Conservation (phyloP, 2,888 invertebrate genomes). For the Graphium colonna region DNA sequence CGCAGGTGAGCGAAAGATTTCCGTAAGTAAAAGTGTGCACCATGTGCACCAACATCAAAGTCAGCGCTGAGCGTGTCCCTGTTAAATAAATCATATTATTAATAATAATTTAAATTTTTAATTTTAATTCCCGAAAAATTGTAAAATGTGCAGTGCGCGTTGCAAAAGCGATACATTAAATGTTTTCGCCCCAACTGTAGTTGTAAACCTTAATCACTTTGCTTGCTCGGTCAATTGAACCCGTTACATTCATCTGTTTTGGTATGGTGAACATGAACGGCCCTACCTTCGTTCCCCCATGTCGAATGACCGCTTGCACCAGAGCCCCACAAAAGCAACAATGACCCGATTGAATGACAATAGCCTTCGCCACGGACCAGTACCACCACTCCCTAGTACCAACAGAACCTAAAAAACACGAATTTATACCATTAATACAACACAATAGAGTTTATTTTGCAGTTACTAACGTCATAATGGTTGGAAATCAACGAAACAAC, state of each 20-base stretch:
- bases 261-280: conserved; percentile 18
- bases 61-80: too few relatives aligned
- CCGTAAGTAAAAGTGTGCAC: too few relatives aligned
- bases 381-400: conserved; percentile 38
- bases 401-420: not conserved
- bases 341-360: conserved; percentile 71
- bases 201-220: not conserved
- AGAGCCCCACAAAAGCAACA: conserved; percentile 59
- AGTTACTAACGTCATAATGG: conserved; percentile 27
- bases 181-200: too few relatives aligned
- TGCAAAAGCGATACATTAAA: too few relatives aligned
- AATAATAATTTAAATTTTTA: too few relatives aligned
- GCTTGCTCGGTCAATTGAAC: not conserved
- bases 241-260: not conserved
- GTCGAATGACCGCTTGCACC: conserved; percentile 42
- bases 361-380: conserved; percentile 57
- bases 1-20: too few relatives aligned
- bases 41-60: too few relatives aligned
- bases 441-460: conserved; percentile 18
- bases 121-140: too few relatives aligned
- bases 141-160: too few relatives aligned
- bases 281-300: conserved; percentile 40
- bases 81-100: too few relatives aligned
- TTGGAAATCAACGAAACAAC: conserved; percentile 10
- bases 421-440: not conserved